Evolutionary conservation across 2,888 invertebrate species (phyloP), one percentile per base, ranked within the genome.

Genomic region (Callosobruchus maculatus): DNA sequence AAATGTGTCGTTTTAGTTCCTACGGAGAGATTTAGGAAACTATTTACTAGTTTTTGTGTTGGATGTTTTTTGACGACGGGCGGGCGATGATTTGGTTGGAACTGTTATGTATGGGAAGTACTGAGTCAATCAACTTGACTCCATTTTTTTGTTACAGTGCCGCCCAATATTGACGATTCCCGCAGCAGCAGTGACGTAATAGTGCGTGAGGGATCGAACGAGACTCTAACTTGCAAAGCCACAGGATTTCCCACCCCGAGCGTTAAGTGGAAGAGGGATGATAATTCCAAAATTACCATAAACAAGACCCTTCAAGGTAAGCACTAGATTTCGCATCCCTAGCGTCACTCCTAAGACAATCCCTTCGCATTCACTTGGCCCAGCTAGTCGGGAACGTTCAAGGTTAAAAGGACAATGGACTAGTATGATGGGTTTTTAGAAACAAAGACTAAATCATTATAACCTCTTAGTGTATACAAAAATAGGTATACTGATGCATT

Each of bases 191-290:
- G 95, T 85, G 97, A 97, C 88, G 94, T 95, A 81, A 96, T 96
- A 85, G 95, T 96, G 78, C 91, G 96, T 77, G 97, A 97, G 90
- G 94, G 94, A 82, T 93, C 95, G 84, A 96, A 96, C 89, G 95
- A 96, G 83, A 95, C 94, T 80, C 90, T 97, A 85, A 93, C 93
- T 85, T 97, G 97, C 88, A 94, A 94, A 87, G 96, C 96, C 83
- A 94, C 93, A 86, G 97, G 96, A 84, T 95, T 94, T 84, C 97
- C 97, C 78, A 91, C 92, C 86, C 96, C 97, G 79, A 93, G 91
- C 86, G 95, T 96, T 87, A 95, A 94, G 88, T 97, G 97, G 96
- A 95, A 95, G 88, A 91, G 96, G 84, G 96, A 96, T 88, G 96
- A 96, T 89, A 93, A 93, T 87, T 91, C 93, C 83, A 93, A 93